These are phyloP conservation scores for Oryzias dopingdopingensis DNA, from an alignment of 2,797 vertebrate species.

Conservation along the genomic window DNA sequence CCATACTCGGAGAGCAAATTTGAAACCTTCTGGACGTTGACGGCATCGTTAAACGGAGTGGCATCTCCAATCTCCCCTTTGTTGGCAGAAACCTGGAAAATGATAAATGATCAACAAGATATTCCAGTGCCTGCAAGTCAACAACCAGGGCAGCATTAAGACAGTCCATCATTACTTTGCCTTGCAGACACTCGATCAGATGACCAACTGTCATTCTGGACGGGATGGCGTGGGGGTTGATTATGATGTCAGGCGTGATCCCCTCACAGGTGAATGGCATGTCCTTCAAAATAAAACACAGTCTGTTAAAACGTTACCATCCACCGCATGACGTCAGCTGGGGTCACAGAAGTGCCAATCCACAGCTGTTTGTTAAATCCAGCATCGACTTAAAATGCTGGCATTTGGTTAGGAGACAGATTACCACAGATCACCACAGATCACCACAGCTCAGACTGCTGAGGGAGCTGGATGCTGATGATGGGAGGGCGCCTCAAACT, in stretches of 20 bases:
- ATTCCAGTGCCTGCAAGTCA: conserved; percentile 5
- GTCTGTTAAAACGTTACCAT: too few species aligned
- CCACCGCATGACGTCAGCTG: too few species aligned
- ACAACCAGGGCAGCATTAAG: neutral
- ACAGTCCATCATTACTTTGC: conserved; percentile 78
- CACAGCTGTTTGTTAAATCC: too few species aligned
- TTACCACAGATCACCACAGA: too few species aligned
- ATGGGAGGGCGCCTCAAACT: too few species aligned
- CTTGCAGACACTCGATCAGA: conserved; percentile 98
- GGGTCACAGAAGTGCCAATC: too few species aligned
- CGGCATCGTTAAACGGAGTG: conserved; percentile 96
- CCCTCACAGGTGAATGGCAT: conserved; percentile 99
- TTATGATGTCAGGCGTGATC: conserved; percentile 98
- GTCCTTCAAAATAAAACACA: conserved; percentile 75
- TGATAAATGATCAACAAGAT: neutral
- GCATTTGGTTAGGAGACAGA: too few species aligned
- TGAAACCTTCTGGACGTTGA: conserved; percentile 98
- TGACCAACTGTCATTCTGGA: conserved; percentile 99
- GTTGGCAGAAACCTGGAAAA: conserved; percentile 91
- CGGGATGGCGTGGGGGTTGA: conserved; percentile 98
- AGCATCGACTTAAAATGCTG: too few species aligned
- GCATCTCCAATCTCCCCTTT: conserved; percentile 99
- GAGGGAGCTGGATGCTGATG: neutral
- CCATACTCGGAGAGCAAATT: conserved; percentile 96
- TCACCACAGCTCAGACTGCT: too few species aligned